Evolutionary conservation across 2,113 vertebrate species (phyloP).

Genomic region (Menidia beryllina): DNA sequence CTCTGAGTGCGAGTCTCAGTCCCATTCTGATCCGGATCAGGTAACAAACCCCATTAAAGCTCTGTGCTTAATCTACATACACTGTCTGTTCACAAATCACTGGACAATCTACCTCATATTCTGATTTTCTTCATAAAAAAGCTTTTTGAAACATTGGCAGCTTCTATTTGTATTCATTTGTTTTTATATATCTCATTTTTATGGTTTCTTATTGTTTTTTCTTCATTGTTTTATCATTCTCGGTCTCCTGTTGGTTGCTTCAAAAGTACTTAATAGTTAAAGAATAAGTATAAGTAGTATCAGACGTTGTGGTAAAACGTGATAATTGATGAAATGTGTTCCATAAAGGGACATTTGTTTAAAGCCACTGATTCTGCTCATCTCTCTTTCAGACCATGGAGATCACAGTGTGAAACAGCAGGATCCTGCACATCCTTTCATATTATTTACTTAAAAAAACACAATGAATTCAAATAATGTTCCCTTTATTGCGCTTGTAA

Average conservation of each 20-base stretch:
- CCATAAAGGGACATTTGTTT: not conserved
- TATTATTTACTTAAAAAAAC: not conserved
- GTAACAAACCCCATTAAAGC: conserved; percentile 14
- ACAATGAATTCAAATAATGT: not conserved
- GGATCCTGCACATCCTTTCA: conserved; percentile 1
- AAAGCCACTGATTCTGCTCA: not conserved
- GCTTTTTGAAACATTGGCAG: no score
- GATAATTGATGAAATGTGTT: not conserved
- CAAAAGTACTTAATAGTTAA: no score
- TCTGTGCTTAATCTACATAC: not conserved
- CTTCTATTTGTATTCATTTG: no score
- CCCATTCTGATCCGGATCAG: conserved; percentile 34
- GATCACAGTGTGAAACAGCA: conserved; percentile 32
- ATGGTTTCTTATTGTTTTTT: no score
- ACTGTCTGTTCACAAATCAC: no score
- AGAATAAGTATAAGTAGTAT: no score
- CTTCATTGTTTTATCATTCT: no score
- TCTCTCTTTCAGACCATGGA: conserved; percentile 55
- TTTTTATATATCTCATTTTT: no score
- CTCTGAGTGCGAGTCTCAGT: conserved; percentile 4
- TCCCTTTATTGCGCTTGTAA: not conserved
- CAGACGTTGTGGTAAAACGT: no score
- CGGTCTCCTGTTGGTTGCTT: no score
- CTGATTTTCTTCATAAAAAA: no score
- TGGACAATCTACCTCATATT: no score